These are phyloP conservation scores for Cygnus buccinator DNA, from an alignment of 2,113 vertebrate species.

Conservation along the genomic window DNA sequence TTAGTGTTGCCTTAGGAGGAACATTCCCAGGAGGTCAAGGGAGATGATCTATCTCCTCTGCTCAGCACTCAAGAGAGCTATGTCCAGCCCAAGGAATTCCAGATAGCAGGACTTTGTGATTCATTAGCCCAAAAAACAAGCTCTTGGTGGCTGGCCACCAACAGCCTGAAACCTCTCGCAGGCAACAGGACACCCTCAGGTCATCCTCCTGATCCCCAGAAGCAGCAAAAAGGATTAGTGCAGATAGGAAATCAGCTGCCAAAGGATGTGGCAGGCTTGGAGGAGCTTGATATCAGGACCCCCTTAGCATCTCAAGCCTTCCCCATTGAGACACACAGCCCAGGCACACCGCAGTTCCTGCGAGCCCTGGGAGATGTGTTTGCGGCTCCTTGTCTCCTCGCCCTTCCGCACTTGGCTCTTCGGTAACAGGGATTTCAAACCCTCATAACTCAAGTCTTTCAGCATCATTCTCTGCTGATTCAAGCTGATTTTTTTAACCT, in stretches of 20 bases:
- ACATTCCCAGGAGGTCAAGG: neutral
- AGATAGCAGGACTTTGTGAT: neutral
- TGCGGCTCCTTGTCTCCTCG: neutral
- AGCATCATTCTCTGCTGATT: constrained; percentile 55
- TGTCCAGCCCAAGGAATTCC: neutral
- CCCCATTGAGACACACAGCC: neutral
- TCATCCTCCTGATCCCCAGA: neutral
- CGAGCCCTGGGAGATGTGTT: neutral
- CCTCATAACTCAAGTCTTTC: constrained; percentile 46
- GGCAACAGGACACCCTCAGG: neutral
- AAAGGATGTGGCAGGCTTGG: neutral
- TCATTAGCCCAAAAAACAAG: neutral
- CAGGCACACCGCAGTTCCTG: neutral
- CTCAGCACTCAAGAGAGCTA: neutral
- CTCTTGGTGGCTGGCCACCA: neutral
- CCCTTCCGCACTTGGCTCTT: constrained; percentile 18
- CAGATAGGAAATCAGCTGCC: neutral
- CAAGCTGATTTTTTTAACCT: constrained; percentile 46
- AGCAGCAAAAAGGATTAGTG: neutral
- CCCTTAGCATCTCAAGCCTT: neutral
- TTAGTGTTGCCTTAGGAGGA: neutral
- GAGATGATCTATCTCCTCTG: neutral
- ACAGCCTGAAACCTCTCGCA: neutral
- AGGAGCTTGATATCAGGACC: neutral
- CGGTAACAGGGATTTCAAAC: constrained; percentile 28